Conservation (phyloP, 2,113 vertebrate species). For the Nestor notabilis region DNA sequence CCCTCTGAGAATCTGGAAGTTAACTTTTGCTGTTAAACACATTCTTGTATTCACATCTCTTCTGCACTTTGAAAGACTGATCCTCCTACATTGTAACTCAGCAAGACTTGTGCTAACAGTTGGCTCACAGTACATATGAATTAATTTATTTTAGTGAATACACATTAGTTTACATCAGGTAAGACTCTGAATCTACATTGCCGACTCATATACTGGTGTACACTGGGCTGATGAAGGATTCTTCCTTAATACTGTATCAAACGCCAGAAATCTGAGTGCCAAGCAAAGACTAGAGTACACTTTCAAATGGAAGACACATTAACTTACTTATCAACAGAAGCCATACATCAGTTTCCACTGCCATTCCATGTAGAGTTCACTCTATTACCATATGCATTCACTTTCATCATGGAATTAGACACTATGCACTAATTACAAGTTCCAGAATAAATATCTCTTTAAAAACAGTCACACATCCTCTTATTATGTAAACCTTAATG, state of each 20-base stretch:
- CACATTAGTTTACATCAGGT: neutral
- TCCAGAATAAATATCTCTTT: slow-evolving; percentile 31
- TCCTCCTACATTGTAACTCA: neutral
- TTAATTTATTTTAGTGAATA: neutral
- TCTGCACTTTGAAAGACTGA: neutral
- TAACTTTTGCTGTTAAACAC: neutral
- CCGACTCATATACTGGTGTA: neutral
- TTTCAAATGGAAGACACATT: neutral
- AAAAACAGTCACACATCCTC: slow-evolving; percentile 19
- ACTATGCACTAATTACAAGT: neutral
- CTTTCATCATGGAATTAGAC: neutral
- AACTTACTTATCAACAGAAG: neutral
- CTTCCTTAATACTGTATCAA: neutral
- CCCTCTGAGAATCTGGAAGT: neutral
- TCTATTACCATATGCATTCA: neutral
- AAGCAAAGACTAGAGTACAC: neutral
- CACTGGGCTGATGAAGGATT: neutral
- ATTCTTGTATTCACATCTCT: neutral
- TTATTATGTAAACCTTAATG: slow-evolving; percentile 38
- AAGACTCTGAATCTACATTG: neutral
- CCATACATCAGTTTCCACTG: neutral
- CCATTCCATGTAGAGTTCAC: neutral
- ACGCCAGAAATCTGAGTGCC: neutral
- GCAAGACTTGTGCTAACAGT: neutral
- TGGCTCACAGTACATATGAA: neutral